phyloP scores from a whole-genome alignment of 2,888 invertebrate species.

The Andrena bicolor region DNA sequence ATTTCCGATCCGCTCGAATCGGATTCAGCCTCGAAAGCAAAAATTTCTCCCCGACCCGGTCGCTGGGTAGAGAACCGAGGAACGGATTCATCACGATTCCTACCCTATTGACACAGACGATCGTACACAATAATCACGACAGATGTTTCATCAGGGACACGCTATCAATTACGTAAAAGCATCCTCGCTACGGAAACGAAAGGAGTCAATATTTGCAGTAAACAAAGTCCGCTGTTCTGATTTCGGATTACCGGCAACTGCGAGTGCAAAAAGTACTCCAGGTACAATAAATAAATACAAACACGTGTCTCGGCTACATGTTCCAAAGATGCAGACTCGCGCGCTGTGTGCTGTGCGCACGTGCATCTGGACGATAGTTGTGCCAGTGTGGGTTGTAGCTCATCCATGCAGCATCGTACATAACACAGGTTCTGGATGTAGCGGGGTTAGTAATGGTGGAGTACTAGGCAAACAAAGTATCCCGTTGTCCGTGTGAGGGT shows the following conservation, averaged over 20 bases:
- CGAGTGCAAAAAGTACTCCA: slow-evolving; percentile 54
- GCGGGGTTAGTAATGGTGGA: slow-evolving; percentile 76
- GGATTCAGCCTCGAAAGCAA: background rate
- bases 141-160: slow-evolving; percentile 31
- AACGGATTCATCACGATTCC: background rate
- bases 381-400: slow-evolving; percentile 48
- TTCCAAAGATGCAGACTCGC: background rate
- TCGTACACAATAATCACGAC: slow-evolving; percentile 47
- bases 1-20: background rate
- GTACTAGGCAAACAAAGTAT: slow-evolving; percentile 79
- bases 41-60: background rate
- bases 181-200: slow-evolving; percentile 25
- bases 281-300: slow-evolving; percentile 64
- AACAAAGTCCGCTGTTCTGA: slow-evolving; percentile 58
- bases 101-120: slow-evolving; percentile 9
- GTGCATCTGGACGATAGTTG: slow-evolving; percentile 2
- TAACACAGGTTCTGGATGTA: slow-evolving; percentile 68
- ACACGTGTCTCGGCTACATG: slow-evolving; percentile 17
- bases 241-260: slow-evolving; percentile 56
- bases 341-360: background rate
- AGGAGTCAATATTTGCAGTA: slow-evolving; percentile 53
- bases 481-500: slow-evolving; percentile 67
- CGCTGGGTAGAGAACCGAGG: background rate
- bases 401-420: slow-evolving; percentile 63
- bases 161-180: slow-evolving; percentile 57